Conservation (phyloP, 2,888 invertebrate species). For the Dinocampus coccinellae region DNA sequence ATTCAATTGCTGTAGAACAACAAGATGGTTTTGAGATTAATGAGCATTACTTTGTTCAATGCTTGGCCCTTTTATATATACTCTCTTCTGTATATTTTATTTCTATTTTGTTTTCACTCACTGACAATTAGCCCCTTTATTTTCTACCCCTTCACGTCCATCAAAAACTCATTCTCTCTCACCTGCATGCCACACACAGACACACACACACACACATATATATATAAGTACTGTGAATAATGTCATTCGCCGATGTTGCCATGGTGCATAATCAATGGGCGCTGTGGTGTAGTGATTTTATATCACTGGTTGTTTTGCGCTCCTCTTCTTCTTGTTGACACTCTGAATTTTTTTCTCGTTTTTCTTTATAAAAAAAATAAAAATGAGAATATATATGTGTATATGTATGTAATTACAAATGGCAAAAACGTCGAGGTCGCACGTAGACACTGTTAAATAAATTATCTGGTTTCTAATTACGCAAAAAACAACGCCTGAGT, state of each 20-base stretch:
- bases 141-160: neutral
- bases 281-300: neutral
- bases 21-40: neutral
- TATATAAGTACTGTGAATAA: too few species aligned
- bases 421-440: slow-evolving; percentile 53
- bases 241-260: too few species aligned
- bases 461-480: slow-evolving; percentile 61
- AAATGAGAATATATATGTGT: neutral
- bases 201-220: too few species aligned
- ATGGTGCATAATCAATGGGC: neutral
- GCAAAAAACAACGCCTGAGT: slow-evolving; percentile 53
- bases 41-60: neutral
- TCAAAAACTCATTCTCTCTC: too few species aligned
- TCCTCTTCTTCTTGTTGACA: neutral
- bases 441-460: slow-evolving; percentile 56
- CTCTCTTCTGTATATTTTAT: neutral
- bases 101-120: neutral
- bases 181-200: too few species aligned
- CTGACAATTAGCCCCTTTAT: neutral
- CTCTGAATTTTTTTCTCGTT: neutral
- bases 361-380: neutral
- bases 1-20: neutral
- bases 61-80: neutral
- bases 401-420: slow-evolving; percentile 36
- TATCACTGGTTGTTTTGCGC: neutral